phyloP scores from a whole-genome alignment of 2,888 invertebrate genomes.

The Himalopsyche tibetana region DNA sequence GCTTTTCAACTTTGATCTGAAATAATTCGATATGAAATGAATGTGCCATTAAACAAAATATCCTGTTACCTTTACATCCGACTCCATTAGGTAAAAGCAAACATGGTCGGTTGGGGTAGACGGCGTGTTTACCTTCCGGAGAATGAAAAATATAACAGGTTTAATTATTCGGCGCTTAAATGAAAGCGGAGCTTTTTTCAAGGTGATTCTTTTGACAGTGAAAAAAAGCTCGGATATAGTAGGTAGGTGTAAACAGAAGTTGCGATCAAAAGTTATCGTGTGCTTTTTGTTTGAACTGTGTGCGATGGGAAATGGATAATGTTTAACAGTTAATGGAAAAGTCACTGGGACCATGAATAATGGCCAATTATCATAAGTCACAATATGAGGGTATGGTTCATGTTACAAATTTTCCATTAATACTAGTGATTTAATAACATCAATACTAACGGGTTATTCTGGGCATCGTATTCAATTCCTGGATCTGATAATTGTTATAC shows the following conservation, averaged over 20 bases:
- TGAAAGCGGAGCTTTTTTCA: constrained; percentile 34
- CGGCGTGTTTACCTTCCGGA: constrained; percentile 1
- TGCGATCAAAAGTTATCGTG: neutral
- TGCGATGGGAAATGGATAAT: constrained; percentile 26
- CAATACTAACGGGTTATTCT: no score
- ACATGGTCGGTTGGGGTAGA: constrained; percentile 16
- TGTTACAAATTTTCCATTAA: no score
- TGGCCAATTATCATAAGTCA: neutral
- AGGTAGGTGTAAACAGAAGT: constrained; percentile 26
- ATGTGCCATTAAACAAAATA: constrained; percentile 22
- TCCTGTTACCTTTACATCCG: constrained; percentile 8
- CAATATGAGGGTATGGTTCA: no score
- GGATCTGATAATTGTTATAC: no score
- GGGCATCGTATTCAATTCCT: no score
- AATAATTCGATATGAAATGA: constrained; percentile 21
- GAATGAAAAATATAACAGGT: constrained; percentile 15
- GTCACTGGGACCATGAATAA: neutral
- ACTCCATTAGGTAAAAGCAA: constrained; percentile 24
- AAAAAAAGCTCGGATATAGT: neutral
- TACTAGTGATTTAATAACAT: no score
- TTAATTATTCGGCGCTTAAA: constrained; percentile 29
- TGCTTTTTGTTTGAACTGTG: constrained; percentile 19
- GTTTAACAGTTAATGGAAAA: neutral
- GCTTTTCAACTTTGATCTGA: constrained; percentile 28
- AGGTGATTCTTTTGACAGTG: constrained; percentile 34